Evolutionary conservation across 2,113 vertebrate genomes (phyloP).

Genomic region (Cnemophilus loriae): DNA sequence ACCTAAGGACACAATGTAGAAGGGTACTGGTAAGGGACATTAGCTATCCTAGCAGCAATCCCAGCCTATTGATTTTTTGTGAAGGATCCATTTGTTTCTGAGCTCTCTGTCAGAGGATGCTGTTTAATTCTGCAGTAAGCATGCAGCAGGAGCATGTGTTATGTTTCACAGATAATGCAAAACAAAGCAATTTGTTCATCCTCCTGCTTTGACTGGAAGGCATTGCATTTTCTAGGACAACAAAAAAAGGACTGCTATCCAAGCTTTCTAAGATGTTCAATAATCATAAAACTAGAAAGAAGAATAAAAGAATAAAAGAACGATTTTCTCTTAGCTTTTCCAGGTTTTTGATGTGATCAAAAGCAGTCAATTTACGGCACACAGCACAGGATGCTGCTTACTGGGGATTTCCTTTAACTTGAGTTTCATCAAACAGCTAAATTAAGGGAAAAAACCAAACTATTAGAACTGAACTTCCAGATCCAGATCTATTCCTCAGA

Average conservation of each 20-base stretch:
- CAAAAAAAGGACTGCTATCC: not conserved
- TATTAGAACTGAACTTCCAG: constrained; percentile 26
- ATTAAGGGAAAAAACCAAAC: not conserved
- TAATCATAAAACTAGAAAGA: not conserved
- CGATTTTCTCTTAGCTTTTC: not conserved
- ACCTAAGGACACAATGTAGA: not conserved
- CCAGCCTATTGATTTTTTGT: constrained; percentile 47
- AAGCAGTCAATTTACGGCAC: constrained; percentile 27
- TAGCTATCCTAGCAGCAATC: constrained; percentile 23
- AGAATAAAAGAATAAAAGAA: not conserved
- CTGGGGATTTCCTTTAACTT: not conserved
- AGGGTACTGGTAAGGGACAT: not conserved
- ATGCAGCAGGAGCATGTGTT: not conserved
- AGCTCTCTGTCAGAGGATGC: constrained; percentile 10
- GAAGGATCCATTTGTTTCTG: constrained; percentile 40
- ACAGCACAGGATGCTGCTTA: constrained; percentile 5
- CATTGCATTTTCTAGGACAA: constrained; percentile 8
- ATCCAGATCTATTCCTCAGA: not conserved
- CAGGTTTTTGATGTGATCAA: constrained; percentile 6
- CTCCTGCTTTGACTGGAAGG: constrained; percentile 9
- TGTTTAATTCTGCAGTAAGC: not conserved
- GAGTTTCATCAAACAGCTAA: not conserved
- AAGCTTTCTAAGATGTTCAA: constrained; percentile 31
- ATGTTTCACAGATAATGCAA: constrained; percentile 57
- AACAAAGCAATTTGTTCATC: constrained; percentile 44